Conservation (phyloP, 2,888 invertebrate species). For the Epirrita christyi region DNA sequence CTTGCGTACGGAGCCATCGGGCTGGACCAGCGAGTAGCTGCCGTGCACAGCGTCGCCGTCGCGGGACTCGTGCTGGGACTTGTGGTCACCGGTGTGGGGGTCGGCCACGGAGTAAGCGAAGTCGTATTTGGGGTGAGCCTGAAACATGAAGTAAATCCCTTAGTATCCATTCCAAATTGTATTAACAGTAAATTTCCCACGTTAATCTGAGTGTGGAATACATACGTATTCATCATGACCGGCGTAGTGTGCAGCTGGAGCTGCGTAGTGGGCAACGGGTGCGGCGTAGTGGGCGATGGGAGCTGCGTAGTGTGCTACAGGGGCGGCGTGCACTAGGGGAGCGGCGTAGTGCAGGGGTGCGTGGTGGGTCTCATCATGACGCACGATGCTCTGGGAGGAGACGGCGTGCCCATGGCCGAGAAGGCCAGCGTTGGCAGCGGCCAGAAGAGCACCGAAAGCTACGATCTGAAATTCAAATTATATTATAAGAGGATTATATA, state of each 20-base stretch:
- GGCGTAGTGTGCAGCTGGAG: slow-evolving; percentile 45
- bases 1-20: slow-evolving; percentile 78
- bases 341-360: slow-evolving; percentile 41
- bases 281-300: slow-evolving; percentile 50
- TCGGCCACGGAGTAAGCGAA: slow-evolving; percentile 83
- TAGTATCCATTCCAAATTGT: background rate
- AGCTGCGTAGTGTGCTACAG: slow-evolving; percentile 43
- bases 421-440: slow-evolving; percentile 74
- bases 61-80: slow-evolving; percentile 80
- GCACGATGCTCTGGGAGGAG: slow-evolving; percentile 67
- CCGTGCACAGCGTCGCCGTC: slow-evolving; percentile 85
- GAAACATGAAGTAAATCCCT: slow-evolving; percentile 8
- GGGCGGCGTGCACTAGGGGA: slow-evolving; percentile 43
- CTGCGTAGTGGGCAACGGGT: slow-evolving; percentile 46
- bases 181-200: background rate
- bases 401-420: slow-evolving; percentile 58
- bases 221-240: slow-evolving; percentile 52
- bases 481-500: background rate
- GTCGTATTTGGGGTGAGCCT: slow-evolving; percentile 74
- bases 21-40: slow-evolving; percentile 83
- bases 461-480: slow-evolving; percentile 59
- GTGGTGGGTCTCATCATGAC: slow-evolving; percentile 59
- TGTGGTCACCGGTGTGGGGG: slow-evolving; percentile 84
- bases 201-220: background rate
- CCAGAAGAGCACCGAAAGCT: slow-evolving; percentile 67